These are phyloP conservation scores for Neostethus bicornis DNA, from an alignment of 2,797 vertebrate genomes.

Conservation along the genomic window DNA sequence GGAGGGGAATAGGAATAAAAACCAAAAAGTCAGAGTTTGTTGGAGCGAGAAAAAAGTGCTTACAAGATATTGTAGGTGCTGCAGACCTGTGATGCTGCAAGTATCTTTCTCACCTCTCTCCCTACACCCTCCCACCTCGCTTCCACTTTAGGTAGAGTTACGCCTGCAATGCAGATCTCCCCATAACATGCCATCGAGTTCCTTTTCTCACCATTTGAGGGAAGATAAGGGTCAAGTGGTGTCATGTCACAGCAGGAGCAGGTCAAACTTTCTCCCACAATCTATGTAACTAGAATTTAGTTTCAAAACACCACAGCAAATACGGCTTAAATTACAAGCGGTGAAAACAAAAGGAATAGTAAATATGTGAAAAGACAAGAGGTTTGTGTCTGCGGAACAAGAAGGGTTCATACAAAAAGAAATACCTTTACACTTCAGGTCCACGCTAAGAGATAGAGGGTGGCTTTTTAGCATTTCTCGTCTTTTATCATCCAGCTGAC, in stretches of 20 bases:
- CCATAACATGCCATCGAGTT: conserved; percentile 54
- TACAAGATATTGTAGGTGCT: conserved; percentile 54
- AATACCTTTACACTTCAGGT: conserved; percentile 94
- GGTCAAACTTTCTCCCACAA: conserved; percentile 19
- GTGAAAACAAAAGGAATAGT: neutral
- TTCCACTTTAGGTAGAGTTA: conserved; percentile 61
- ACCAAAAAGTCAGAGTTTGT: conserved; percentile 21
- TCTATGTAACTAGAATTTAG: conserved; percentile 10
- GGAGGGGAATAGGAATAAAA: conserved; percentile 29
- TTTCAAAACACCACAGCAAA: conserved; percentile 21
- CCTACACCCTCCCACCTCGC: conserved; percentile 19
- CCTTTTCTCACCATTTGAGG: conserved; percentile 64
- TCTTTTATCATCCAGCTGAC: conserved; percentile 95
- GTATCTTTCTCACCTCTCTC: conserved; percentile 23
- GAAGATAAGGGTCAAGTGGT: conserved; percentile 53
- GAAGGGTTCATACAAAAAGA: neutral
- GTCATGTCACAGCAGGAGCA: conserved; percentile 39
- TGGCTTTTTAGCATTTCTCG: conserved; percentile 96
- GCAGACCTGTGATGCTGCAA: conserved; percentile 55
- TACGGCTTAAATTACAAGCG: conserved; percentile 10
- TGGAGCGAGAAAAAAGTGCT: conserved; percentile 55
- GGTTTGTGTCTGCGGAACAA: neutral
- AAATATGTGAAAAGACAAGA: conserved; percentile 10
- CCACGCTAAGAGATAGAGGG: conserved; percentile 88
- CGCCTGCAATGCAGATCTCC: conserved; percentile 79